phyloP scores from a whole-genome alignment of 2,797 vertebrate species.

The Jordanella pulchra region DNA sequence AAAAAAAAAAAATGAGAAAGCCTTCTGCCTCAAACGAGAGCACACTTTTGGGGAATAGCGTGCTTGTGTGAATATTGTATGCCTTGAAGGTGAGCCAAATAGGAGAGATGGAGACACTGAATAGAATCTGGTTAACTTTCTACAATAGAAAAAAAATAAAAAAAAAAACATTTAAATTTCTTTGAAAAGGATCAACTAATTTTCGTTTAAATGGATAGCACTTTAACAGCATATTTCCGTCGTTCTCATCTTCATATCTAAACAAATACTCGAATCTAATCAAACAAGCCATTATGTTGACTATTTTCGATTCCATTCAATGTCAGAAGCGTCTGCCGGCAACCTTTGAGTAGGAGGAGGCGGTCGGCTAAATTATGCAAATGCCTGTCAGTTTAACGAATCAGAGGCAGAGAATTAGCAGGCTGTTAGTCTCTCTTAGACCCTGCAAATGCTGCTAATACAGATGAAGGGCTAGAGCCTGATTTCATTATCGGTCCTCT shows the following conservation, averaged over 20 bases:
- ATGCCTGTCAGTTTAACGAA: conserved; percentile 73
- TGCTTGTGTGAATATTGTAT: conserved; percentile 20
- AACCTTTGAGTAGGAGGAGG: conserved; percentile 64
- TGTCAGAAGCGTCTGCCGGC: conserved; percentile 53
- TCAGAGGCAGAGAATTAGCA: conserved; percentile 73
- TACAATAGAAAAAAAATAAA: conserved; percentile 25
- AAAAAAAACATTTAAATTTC: conserved; percentile 28
- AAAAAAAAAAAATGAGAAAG: conserved; percentile 18
- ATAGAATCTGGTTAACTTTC: conserved; percentile 49
- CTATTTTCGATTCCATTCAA: conserved; percentile 57
- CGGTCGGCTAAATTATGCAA: conserved; percentile 69
- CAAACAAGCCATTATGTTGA: conserved; percentile 65
- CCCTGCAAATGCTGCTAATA: conserved; percentile 66
- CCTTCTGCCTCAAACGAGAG: conserved; percentile 20
- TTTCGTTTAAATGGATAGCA: conserved; percentile 34
- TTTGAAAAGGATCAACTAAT: conserved; percentile 24
- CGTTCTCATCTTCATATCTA: conserved; percentile 42
- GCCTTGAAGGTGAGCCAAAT: conserved; percentile 46
- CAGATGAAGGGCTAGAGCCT: conserved; percentile 74
- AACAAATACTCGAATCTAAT: conserved; percentile 68
- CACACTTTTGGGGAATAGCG: conserved; percentile 3
- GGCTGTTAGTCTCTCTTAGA: conserved; percentile 69
- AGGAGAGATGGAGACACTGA: conserved; percentile 23
- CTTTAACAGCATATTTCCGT: conserved; percentile 43
- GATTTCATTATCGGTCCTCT: conserved; percentile 73